phyloP scores from a whole-genome alignment of 2,888 invertebrate species.

The Stictocephala bisonia region DNA sequence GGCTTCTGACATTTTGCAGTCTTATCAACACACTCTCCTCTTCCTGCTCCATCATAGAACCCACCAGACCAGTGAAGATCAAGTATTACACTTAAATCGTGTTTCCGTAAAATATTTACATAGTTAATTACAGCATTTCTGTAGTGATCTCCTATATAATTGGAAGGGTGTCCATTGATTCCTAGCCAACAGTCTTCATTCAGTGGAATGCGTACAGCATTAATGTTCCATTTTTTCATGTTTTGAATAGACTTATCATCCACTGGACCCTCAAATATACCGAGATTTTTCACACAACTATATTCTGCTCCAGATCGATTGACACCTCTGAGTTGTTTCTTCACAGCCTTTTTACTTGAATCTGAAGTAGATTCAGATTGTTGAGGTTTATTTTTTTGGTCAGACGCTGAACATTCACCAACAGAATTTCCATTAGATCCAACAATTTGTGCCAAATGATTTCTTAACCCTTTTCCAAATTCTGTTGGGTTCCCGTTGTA shows the following conservation, averaged over 20 bases:
- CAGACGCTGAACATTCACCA: no score
- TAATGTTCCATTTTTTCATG: constrained; percentile 20
- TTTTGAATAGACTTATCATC: not conserved
- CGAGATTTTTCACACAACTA: not conserved
- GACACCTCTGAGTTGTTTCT: constrained; percentile 5
- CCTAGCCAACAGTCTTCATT: constrained; percentile 28
- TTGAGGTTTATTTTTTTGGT: no score
- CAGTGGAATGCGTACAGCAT: constrained; percentile 7
- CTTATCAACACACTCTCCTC: not conserved
- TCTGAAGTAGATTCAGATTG: no score
- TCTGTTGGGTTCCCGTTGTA: constrained; percentile 10
- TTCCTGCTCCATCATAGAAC: not conserved
- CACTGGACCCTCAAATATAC: constrained; percentile 3
- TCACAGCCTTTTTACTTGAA: no score
- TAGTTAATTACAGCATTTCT: not conserved
- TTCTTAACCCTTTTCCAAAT: constrained; percentile 12
- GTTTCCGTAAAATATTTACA: not conserved
- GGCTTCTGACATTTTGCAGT: constrained; percentile 19
- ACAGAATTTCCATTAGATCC: no score
- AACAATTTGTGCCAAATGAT: no score
- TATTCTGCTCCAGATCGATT: constrained; percentile 15
- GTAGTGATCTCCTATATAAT: not conserved
- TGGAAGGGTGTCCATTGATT: not conserved
- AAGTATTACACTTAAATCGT: constrained; percentile 8
- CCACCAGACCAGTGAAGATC: constrained; percentile 27